These are phyloP conservation scores for Ganaspis sp. DNA, from an alignment of 1,140 invertebrate genomes.

Conservation along the genomic window DNA sequence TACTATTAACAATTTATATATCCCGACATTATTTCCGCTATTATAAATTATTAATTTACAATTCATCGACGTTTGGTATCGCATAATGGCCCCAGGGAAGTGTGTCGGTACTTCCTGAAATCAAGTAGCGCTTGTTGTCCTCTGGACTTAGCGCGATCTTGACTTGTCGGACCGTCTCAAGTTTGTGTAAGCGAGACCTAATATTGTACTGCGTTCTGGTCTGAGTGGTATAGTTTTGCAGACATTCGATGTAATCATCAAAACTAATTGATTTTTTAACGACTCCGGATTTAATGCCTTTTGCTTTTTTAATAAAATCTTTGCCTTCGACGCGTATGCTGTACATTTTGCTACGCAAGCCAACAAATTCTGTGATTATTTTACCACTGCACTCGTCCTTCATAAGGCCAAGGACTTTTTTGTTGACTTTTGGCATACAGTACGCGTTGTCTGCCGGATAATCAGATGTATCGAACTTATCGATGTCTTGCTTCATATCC, in stretches of 20 bases:
- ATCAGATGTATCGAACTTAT: too few relatives aligned
- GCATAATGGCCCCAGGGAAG: slow-evolving; percentile 24
- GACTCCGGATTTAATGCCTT: slow-evolving; percentile 40
- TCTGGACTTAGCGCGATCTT: slow-evolving; percentile 29
- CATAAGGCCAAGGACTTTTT: too few relatives aligned
- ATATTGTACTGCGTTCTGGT: background rate
- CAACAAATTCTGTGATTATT: too few relatives aligned
- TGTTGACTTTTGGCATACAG: too few relatives aligned
- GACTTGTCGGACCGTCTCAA: slow-evolving; percentile 10
- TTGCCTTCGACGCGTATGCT: background rate
- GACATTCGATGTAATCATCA: slow-evolving; percentile 30
- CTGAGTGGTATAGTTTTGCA: background rate
- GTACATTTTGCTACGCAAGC: too few relatives aligned
- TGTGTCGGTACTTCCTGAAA: slow-evolving; percentile 3
- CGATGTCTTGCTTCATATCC: too few relatives aligned
- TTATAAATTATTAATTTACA: too few relatives aligned
- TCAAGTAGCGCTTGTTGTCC: slow-evolving; percentile 34
- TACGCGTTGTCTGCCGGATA: too few relatives aligned
- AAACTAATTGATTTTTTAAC: slow-evolving; percentile 33
- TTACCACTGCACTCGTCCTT: too few relatives aligned
- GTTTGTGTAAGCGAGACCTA: slow-evolving; percentile 12
- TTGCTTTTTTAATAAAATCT: slow-evolving; percentile 39
- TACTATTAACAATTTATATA: too few relatives aligned
- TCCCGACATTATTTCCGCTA: too few relatives aligned
- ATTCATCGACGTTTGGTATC: too few relatives aligned